Base-by-base conservation (phyloP, 2,888 invertebrate species). In the Periphyllus acericola region DNA sequence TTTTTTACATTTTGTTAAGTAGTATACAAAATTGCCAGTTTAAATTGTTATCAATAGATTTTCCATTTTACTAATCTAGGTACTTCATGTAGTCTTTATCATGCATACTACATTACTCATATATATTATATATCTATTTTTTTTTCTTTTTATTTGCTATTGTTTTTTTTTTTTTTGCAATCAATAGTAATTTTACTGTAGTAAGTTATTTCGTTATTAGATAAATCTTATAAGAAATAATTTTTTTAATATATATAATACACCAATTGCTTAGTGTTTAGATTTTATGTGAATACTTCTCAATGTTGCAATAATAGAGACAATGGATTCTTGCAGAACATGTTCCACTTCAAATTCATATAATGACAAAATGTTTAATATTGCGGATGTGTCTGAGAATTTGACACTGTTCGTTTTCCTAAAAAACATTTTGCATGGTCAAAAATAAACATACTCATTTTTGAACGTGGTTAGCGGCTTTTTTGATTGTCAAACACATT, bases 171-270 rank as follows among this genome's bases (percentile, higher is more conserved):
- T 83, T 66, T 71, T 40, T 55, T 84, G 83, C 75, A 52, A 72
- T n/a, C 36, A 0, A 36, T 83, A 83, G n/a, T 83, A 40, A 40
- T n/a, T 46, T 66, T 78, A 52, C 9, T 68, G 19, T 84, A 68
- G 66, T 78, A 68, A 78, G 11, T 68, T 78, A 71, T 83, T 75
- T 66, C 9, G 21, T 25, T 76, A 66, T 40, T 75, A 75, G 29
- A 36, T 75, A 75, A n/a, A 55, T 76, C 36, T 84, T 84, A 75
- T 84, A 46, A 83, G 36, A 83, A 83, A 74, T 25, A 14, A 75
- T 83, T 83, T 84, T 84, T n/a, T 32, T 76, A 83, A 74, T 83
- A 84, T 46, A 76, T 76, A 9, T 52, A n/a, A 68, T n/a, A 78
- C 46, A 76, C 40, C 76, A 84, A 68, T 75, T 68, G 68, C 68